Conservation (phyloP, 2,797 vertebrate species). For the Oreortyx pictus region DNA sequence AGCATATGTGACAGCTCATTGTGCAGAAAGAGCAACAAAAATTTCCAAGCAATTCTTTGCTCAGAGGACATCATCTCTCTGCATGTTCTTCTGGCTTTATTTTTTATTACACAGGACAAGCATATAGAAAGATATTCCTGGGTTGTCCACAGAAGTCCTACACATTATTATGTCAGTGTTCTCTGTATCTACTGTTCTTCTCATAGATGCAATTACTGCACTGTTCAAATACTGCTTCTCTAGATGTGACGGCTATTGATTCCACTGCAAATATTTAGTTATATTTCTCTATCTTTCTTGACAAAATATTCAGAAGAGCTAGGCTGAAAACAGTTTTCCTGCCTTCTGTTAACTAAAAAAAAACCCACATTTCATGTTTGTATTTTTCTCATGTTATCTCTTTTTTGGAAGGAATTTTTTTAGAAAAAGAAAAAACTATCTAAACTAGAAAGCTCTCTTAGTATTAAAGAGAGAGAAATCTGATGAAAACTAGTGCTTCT, state of each 20-base stretch:
- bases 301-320: constrained; percentile 36
- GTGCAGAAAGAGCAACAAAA: background rate
- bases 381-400: constrained; percentile 51
- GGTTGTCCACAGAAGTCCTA: background rate
- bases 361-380: constrained; percentile 13
- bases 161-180: background rate
- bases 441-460: background rate
- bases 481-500: background rate
- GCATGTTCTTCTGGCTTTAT: background rate
- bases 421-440: background rate
- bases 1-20: background rate
- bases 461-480: background rate
- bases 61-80: background rate
- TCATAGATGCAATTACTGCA: background rate
- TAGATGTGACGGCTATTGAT: constrained; percentile 13
- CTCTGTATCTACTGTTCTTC: background rate
- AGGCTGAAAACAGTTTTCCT: background rate
- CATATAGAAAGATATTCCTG: background rate
- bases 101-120: background rate
- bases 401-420: background rate
- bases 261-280: constrained; percentile 17
- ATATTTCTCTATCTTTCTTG: constrained; percentile 15
- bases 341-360: background rate
- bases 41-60: background rate
- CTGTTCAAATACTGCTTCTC: constrained; percentile 5